These are phyloP conservation scores for Gymnorhina tibicen DNA, from an alignment of 2,113 vertebrate genomes.

Conservation along the genomic window DNA sequence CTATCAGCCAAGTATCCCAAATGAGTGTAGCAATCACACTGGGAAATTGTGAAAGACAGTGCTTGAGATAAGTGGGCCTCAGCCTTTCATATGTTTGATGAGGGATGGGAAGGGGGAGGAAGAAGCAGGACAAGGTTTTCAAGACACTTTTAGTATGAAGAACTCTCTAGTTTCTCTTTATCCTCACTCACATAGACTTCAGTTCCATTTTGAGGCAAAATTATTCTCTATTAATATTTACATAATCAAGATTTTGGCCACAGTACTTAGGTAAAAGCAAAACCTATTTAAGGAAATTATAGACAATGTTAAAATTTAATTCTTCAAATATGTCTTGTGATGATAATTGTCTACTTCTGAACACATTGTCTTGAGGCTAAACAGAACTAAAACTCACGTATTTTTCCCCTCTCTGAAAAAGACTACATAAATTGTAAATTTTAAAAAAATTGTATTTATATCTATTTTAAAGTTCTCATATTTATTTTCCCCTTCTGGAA, in stretches of 20 bases:
- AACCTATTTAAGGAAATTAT: neutral
- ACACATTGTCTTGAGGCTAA: neutral
- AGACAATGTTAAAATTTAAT: neutral
- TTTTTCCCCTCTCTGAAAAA: neutral
- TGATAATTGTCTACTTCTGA: neutral
- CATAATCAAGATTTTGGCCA: neutral
- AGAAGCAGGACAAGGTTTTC: neutral
- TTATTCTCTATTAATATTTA: neutral
- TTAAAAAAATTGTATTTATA: neutral
- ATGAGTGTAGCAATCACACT: constrained; percentile 35
- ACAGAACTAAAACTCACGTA: neutral
- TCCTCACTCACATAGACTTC: neutral
- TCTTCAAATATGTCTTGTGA: neutral
- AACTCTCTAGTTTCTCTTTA: neutral
- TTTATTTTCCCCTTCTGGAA: neutral
- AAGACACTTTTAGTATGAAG: neutral
- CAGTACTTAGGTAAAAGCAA: neutral
- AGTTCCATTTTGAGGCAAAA: neutral
- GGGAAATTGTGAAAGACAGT: constrained; percentile 33
- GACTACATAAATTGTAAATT: neutral
- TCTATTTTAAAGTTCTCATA: neutral
- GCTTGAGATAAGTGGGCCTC: constrained; percentile 46
- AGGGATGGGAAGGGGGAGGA: neutral
- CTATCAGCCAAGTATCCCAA: constrained; percentile 44
- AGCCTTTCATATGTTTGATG: constrained; percentile 34